phyloP scores from a whole-genome alignment of 2,888 invertebrate species.

The Sarcophaga variegata region DNA sequence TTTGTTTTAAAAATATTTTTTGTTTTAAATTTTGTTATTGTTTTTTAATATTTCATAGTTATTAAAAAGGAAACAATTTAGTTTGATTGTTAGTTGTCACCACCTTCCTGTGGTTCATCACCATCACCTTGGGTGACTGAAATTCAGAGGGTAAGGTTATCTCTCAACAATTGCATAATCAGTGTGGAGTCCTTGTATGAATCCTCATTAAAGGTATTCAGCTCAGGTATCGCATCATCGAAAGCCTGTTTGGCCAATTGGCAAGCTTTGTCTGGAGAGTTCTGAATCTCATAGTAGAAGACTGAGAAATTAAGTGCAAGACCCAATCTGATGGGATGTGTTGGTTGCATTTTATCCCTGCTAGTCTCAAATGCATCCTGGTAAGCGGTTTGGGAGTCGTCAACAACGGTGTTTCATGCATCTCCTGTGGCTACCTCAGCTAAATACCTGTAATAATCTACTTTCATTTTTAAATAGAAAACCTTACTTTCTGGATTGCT shows the following conservation, averaged over 20 bases:
- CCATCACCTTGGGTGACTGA: constrained; percentile 98
- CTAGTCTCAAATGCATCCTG: constrained; percentile 98
- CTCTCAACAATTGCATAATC: constrained; percentile 99
- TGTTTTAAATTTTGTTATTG: constrained; percentile 70
- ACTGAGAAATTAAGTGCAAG: constrained; percentile 99
- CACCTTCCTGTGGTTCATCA: constrained; percentile 97
- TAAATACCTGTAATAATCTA: constrained; percentile 99
- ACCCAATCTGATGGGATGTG: constrained; percentile 99
- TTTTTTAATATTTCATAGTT: constrained; percentile 81
- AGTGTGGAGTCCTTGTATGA: constrained; percentile 99
- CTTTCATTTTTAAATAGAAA: constrained; percentile 99
- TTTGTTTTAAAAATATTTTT: constrained; percentile 68
- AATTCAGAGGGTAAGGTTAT: constrained; percentile 97
- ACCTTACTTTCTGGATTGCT: constrained; percentile 99
- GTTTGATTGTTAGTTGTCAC: constrained; percentile 91
- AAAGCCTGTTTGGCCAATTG: constrained; percentile 98
- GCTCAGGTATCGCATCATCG: constrained; percentile 99
- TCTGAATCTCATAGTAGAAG: constrained; percentile 99
- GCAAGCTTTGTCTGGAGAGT: constrained; percentile 96
- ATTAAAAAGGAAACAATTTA: constrained; percentile 83
- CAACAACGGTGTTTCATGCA: constrained; percentile 97
- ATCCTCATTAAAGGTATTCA: constrained; percentile 99
- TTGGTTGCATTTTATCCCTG: constrained; percentile 98
- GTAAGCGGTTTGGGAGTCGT: constrained; percentile 98
- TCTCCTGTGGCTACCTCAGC: constrained; percentile 99